phyloP scores from a whole-genome alignment of 2,888 invertebrate species.

The Drosophila atroscutellata region DNA sequence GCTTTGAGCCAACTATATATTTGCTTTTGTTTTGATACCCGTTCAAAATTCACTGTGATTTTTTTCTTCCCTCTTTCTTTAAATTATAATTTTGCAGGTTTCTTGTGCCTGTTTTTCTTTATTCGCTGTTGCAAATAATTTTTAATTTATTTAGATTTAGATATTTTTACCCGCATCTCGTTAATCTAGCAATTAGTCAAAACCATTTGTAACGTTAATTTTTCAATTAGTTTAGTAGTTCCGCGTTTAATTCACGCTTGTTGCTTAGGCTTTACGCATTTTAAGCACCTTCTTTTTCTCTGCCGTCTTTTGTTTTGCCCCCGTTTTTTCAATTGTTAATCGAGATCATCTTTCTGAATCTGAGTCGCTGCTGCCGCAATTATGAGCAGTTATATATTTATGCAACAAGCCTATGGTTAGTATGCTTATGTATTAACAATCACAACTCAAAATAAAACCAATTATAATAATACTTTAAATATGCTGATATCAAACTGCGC shows the following conservation, averaged over 20 bases:
- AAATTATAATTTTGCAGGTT: constrained; percentile 38
- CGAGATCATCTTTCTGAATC: constrained; percentile 30
- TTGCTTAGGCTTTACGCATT: constrained; percentile 17
- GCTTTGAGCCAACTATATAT: constrained; percentile 29
- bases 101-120: constrained; percentile 13
- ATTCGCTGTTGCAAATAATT: constrained; percentile 49
- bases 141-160: constrained; percentile 18
- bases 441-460: no score
- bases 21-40: constrained; percentile 30
- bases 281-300: constrained; percentile 10
- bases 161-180: constrained; percentile 49
- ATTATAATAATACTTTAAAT: neutral
- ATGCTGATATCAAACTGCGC: neutral
- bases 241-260: constrained; percentile 15
- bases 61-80: constrained; percentile 22
- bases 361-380: constrained; percentile 83
- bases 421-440: no score
- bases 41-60: constrained; percentile 77
- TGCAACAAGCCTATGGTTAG: constrained; percentile 84
- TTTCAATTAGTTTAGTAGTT: constrained; percentile 26
- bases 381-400: constrained; percentile 83
- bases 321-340: constrained; percentile 24
- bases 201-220: neutral
- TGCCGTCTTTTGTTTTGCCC: constrained; percentile 34
- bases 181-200: constrained; percentile 51